A percentile compares a stretch with the other conserved stretches of the same genome.
Evolutionary conservation across 2,113 vertebrate genomes (phyloP).

Genomic region (Sprattus sprattus): DNA sequence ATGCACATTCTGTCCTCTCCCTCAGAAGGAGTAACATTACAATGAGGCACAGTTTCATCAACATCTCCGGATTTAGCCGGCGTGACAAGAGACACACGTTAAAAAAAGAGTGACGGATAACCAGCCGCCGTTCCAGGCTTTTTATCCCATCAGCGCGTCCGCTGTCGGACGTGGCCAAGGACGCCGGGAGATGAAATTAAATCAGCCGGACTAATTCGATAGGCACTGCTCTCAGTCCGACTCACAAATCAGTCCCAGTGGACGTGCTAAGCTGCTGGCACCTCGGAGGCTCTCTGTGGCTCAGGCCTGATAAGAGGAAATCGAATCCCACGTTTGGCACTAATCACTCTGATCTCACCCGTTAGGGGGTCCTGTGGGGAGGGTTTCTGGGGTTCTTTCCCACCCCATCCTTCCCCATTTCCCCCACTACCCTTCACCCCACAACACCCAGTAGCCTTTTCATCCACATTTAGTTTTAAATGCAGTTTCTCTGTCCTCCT

Average conservation of each 20-base stretch:
- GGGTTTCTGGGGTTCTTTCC: conserved; percentile 31
- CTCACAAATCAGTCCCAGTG: neutral
- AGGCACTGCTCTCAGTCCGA: neutral
- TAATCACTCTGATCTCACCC: conserved; percentile 57
- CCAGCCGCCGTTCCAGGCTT: neutral
- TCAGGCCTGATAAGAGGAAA: conserved; percentile 51
- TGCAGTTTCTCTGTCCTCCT: conserved; percentile 20
- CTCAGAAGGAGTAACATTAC: neutral
- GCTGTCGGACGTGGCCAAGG: neutral
- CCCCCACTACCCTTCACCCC: neutral
- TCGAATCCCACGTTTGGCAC: conserved; percentile 54
- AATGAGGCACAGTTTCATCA: neutral
- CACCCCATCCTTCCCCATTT: neutral
- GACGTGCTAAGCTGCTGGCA: neutral
- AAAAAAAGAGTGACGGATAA: neutral
- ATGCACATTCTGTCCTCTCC: neutral
- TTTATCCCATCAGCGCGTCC: neutral
- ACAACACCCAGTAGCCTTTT: neutral
- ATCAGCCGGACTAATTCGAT: conserved; percentile 16
- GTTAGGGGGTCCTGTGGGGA: conserved; percentile 15
- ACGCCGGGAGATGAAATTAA: neutral
- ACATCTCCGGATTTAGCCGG: neutral
- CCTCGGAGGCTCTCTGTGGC: neutral
- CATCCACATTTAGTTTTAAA: conserved; percentile 6
- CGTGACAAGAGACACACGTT: neutral